These are phyloP conservation scores for Danio aesculapii DNA, from an alignment of 2,797 vertebrate species.

Conservation along the genomic window DNA sequence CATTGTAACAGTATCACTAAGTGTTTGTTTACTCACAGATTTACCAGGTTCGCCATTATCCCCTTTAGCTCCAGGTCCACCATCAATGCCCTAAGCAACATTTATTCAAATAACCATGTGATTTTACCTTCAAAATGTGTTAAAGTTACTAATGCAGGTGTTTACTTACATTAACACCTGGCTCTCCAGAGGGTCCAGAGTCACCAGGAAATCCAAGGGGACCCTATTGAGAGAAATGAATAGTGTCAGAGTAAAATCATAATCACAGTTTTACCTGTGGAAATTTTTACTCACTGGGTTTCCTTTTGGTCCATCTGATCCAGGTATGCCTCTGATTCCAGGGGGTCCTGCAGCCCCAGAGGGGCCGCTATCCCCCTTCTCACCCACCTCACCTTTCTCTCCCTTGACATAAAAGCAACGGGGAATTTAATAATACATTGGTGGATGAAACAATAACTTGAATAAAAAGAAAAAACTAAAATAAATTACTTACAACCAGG, in stretches of 20 bases:
- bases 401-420: slow-evolving; percentile 74
- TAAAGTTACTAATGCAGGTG: neutral
- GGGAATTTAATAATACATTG: slow-evolving; percentile 4
- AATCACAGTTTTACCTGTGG: neutral
- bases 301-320: slow-evolving; percentile 93
- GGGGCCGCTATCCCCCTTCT: slow-evolving; percentile 88
- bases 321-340: slow-evolving; percentile 86
- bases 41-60: slow-evolving; percentile 86
- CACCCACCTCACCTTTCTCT: slow-evolving; percentile 86
- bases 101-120: slow-evolving; percentile 30
- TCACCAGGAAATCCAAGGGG: slow-evolving; percentile 91
- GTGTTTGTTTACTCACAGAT: slow-evolving; percentile 68
- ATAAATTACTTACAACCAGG: slow-evolving; percentile 78
- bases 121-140: neutral
- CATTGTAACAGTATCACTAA: neutral
- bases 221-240: slow-evolving; percentile 75
- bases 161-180: slow-evolving; percentile 84
- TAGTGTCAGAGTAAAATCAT: slow-evolving; percentile 5
- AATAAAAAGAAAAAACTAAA: neutral
- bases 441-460: neutral
- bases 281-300: slow-evolving; percentile 77
- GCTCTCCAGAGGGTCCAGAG: slow-evolving; percentile 84
- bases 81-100: slow-evolving; percentile 83
- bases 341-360: slow-evolving; percentile 87
- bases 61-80: slow-evolving; percentile 85